Evolutionary conservation across 1,140 invertebrate genomes (phyloP).

Genomic region (Pteromalus puparum): DNA sequence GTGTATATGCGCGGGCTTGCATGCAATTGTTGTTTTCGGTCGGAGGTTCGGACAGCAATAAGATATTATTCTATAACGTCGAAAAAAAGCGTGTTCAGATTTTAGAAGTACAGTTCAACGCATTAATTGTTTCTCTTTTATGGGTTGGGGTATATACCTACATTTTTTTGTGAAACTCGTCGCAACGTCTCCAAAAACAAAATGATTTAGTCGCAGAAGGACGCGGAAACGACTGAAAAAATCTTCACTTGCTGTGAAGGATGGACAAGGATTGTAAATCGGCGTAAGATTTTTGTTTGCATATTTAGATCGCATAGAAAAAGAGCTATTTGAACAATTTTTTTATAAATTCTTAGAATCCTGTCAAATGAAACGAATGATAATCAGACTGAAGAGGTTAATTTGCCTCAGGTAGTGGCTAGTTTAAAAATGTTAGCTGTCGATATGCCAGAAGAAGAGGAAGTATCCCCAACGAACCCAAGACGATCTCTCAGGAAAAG

Average conservation of each 20-base stretch:
- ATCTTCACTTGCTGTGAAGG: neutral
- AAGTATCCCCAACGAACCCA: constrained; percentile 23
- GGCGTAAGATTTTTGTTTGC: constrained; percentile 3
- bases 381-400: constrained; percentile 52
- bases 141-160: too few relatives aligned
- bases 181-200: too few relatives aligned
- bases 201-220: neutral
- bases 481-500: constrained; percentile 59
- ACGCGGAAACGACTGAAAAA: neutral
- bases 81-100: too few relatives aligned
- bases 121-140: too few relatives aligned
- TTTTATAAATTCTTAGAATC: constrained; percentile 15
- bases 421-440: constrained; percentile 67
- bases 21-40: too few relatives aligned
- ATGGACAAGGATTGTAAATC: constrained; percentile 41
- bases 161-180: too few relatives aligned
- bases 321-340: neutral
- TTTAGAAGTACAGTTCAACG: too few relatives aligned
- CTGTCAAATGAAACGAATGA: neutral
- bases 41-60: too few relatives aligned
- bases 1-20: too few relatives aligned
- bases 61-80: too few relatives aligned
- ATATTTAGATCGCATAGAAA: constrained; percentile 59
- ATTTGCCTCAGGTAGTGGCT: constrained; percentile 66
- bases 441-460: constrained; percentile 48